These are phyloP conservation scores for Thaleichthys pacificus DNA, from an alignment of 2,797 vertebrate genomes.

Conservation along the genomic window DNA sequence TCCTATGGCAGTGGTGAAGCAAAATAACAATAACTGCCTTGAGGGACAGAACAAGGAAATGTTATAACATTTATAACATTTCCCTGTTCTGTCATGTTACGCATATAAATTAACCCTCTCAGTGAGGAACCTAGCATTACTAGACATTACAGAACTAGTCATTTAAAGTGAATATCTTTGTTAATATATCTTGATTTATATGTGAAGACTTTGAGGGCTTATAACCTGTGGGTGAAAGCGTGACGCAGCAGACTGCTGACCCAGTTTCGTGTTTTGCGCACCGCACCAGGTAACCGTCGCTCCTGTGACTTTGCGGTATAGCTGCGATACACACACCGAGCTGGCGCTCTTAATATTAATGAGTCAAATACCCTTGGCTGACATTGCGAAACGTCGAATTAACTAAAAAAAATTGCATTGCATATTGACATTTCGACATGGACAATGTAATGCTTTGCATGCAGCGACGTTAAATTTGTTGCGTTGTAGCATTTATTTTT, in stretches of 20 bases:
- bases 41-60: too few species aligned
- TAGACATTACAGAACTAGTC: too few species aligned
- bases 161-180: too few species aligned
- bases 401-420: too few species aligned
- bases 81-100: too few species aligned
- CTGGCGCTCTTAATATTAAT: constrained; percentile 18
- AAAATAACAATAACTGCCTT: too few species aligned
- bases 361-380: constrained; percentile 19
- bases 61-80: too few species aligned
- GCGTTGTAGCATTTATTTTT: too few species aligned
- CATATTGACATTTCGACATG: neutral
- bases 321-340: constrained; percentile 15
- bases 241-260: neutral
- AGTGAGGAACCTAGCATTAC: too few species aligned
- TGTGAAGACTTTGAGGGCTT: neutral
- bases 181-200: too few species aligned
- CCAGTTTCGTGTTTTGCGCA: neutral
- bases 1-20: too few species aligned
- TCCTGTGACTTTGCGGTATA: constrained; percentile 64
- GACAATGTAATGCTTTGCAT: neutral
- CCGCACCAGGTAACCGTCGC: constrained; percentile 10
- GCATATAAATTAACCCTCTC: too few species aligned
- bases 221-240: neutral
- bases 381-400: neutral
- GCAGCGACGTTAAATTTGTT: neutral